phyloP scores from a whole-genome alignment of 2,797 vertebrate species.

The Mus caroli region DNA sequence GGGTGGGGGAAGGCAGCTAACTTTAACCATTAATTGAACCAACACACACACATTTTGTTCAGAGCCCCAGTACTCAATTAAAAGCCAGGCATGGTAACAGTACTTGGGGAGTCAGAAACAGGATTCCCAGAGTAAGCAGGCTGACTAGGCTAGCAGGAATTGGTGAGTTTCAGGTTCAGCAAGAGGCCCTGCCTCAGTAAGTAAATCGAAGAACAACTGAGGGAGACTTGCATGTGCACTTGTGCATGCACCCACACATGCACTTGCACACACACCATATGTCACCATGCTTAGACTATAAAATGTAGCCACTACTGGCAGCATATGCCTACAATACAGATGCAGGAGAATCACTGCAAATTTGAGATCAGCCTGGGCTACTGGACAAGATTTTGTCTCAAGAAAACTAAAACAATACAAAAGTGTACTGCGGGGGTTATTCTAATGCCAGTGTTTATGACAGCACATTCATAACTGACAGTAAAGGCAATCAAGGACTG shows the following conservation, averaged over 20 bases:
- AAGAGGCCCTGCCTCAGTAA: background rate
- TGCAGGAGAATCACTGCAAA: background rate
- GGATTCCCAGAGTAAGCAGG: background rate
- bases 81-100: background rate
- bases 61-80: background rate
- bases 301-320: background rate
- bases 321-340: background rate
- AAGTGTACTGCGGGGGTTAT: background rate
- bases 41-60: background rate
- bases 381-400: background rate
- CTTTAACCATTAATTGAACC: background rate
- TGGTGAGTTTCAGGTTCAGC: background rate
- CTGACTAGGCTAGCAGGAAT: background rate
- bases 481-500: background rate
- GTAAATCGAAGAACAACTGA: background rate
- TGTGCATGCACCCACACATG: background rate
- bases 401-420: background rate
- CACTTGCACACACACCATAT: background rate
- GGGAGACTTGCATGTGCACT: background rate
- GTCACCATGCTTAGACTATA: background rate
- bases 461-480: conserved; percentile 23
- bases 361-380: background rate
- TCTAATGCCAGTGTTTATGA: conserved; percentile 1
- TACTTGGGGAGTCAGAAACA: background rate
- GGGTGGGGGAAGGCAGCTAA: too few relatives aligned